Conservation (phyloP, 2,113 vertebrate genomes). For the Ochotona curzoniae region DNA sequence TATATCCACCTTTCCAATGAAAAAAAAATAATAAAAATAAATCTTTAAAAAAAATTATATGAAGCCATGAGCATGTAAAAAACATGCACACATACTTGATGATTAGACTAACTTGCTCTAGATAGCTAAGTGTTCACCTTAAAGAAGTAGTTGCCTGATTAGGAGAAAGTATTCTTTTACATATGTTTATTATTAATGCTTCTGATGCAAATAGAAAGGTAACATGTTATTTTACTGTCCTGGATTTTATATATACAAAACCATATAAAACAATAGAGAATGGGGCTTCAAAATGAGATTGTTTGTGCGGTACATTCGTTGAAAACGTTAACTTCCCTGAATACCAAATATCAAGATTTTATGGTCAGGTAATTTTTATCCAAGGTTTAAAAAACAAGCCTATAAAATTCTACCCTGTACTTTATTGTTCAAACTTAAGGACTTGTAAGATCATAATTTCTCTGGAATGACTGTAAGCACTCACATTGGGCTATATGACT, state of each 20-base stretch:
- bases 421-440: conserved; percentile 28
- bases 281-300: background rate
- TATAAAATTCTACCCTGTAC: background rate
- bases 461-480: background rate
- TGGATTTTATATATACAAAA: conserved; percentile 25
- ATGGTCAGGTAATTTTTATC: background rate
- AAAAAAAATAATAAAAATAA: too few relatives aligned
- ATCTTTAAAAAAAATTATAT: too few relatives aligned
- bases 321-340: background rate
- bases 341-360: conserved; percentile 21
- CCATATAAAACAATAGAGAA: background rate
- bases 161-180: background rate
- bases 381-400: background rate
- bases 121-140: background rate
- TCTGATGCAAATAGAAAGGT: conserved; percentile 26
- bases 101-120: background rate
- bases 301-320: background rate
- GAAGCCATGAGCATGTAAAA: background rate
- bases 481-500: background rate
- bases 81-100: background rate
- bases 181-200: background rate
- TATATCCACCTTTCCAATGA: too few relatives aligned
- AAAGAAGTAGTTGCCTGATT: background rate
- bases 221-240: background rate
- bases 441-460: conserved; percentile 20